Conservation (phyloP, 2,888 invertebrate species). For the Octonoba sinensis region DNA sequence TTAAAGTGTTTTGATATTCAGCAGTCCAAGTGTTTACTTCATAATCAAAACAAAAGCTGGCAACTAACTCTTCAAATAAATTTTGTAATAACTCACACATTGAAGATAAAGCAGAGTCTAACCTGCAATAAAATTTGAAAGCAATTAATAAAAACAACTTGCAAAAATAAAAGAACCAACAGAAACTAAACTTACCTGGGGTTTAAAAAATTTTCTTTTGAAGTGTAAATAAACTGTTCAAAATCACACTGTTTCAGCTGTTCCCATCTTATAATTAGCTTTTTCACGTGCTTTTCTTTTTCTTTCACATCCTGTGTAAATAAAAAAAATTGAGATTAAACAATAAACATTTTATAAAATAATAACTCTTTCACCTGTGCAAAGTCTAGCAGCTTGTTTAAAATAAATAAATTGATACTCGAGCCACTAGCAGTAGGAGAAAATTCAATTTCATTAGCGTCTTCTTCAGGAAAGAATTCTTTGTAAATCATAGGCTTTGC, state of each 20-base stretch:
- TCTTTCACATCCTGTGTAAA: constrained; percentile 15
- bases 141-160: not conserved
- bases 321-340: not conserved
- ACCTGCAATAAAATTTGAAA: constrained; percentile 26
- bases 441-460: no score
- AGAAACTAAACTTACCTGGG: constrained; percentile 29
- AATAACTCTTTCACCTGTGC: no score
- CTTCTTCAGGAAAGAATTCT: no score
- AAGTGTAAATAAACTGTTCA: constrained; percentile 39
- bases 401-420: no score
- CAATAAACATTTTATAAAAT: no score
- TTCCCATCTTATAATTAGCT: constrained; percentile 61
- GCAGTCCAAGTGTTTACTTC: constrained; percentile 22
- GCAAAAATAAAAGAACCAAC: not conserved
- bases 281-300: constrained; percentile 45
- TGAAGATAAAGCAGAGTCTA: constrained; percentile 52
- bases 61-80: constrained; percentile 44
- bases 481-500: no score
- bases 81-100: constrained; percentile 40
- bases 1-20: constrained; percentile 40
- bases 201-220: constrained; percentile 30
- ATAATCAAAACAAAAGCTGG: constrained; percentile 21
- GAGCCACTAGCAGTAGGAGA: no score
- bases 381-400: no score
- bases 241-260: constrained; percentile 60